Evolutionary conservation across 2,888 invertebrate species (phyloP), one percentile per base, ranked within the genome.

Genomic region (Parascotia fuliginaria): DNA sequence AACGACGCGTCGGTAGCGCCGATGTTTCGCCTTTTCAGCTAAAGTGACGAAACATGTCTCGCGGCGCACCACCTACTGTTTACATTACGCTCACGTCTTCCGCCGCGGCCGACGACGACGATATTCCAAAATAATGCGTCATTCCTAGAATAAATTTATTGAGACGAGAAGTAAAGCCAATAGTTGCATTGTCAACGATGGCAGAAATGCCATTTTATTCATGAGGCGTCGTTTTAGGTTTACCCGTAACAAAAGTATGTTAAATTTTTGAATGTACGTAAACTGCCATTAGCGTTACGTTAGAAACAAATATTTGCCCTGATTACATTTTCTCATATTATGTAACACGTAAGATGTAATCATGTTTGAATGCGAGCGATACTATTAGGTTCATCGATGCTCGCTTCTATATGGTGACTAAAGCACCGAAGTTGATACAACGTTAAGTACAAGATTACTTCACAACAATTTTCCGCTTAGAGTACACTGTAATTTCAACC

Each of bases 21-120:
- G 51, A 66, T 75, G 78, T 80, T 75, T 73, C 75, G 79, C 79
- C 77, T 81, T 77, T 79, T 76, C 73, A 79, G 75, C 74, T 79
- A 84, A 86, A 87, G 86, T 87, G 86, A 86, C 85, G 83, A 85
- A 85, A 85, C 87, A 85, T 87, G 85, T 86, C 82, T 83, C 67
- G 72, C 57, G 74, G 74, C 73, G 64, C 42, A 54, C 54, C 64
- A 63, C 58, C 62, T 57, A 58, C 64, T 81, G 81, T 86, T 86
- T 81, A 72, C 79, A 85, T 85, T 87, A 75, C 75, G 58, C 77
- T 85, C 87, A 87, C 85, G 87, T 87, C 64, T 29, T 19, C 54
- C 43, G 49, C 52, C 56, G 64, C 57, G 48, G 57, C 52, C 52
- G 55, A 52, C 54, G 45, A 50, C 57, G 67, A 65, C 64, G 60